Evolutionary conservation across 2,797 vertebrate genomes (phyloP), one percentile per base, ranked within the genome.

Genomic region (Meda fulgida): DNA sequence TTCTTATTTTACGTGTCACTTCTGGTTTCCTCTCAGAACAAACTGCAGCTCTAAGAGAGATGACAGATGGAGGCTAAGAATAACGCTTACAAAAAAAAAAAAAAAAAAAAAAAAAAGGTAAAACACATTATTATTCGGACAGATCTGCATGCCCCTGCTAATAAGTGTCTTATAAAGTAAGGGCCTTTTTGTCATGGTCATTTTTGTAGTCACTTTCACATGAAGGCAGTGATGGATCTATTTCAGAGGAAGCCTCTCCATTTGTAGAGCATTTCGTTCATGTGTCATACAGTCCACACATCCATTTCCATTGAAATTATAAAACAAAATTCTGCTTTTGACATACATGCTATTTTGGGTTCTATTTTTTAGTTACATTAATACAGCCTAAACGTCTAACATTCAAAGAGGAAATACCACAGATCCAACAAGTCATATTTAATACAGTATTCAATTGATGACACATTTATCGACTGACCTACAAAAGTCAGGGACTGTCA

Each of bases 31-130:
- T 73, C 34, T 53, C 43, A 36, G n/a, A 78, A 63, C 36, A 83
- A 86, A 75, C 78, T 83, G 70, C 78, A 66, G 77, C 55, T 46
- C 83, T 72, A 46, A 72, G 51, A 79, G 34, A 67, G 78, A 71
- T 26, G 36, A 60, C 38, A 63, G 43, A 43, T 7, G 38, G 21
- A 65, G 38, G 26, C 38, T 46, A 79, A 67, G 26, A 66, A 81
- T 40, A 80, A 18, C 2, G 5, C 71, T 46, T 7, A 14, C 10
- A 40, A 55, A n/a, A n/a, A n/a, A n/a, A n/a, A n/a, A n/a, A n/a
- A n/a, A n/a, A n/a, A n/a, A n/a, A n/a, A n/a, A n/a, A n/a, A n/a
- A n/a, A 65, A 79, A 71, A 26, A 1, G 34, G 7, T 29, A n/a
- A 29, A 43, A 71, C 13, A 36, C 13, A 11, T 43, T 43, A 26